Conservation (phyloP, 2,797 vertebrate species). For the Loriculus beryllinus region DNA sequence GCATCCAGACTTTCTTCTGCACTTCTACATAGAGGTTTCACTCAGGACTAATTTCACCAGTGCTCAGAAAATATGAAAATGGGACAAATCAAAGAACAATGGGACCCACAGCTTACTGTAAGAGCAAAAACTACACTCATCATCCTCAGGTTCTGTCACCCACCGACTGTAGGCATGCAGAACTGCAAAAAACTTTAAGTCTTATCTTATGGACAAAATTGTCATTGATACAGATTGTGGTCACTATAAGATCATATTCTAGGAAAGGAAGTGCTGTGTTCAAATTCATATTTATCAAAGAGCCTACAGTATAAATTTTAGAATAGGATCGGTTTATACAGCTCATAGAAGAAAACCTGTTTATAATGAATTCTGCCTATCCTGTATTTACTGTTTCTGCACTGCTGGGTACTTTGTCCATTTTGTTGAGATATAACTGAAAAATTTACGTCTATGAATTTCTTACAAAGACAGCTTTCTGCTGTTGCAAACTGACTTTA, state of each 20-base stretch:
- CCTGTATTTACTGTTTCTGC: background rate
- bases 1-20: background rate
- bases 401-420: background rate
- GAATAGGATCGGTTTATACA: background rate
- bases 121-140: background rate
- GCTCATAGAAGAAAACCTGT: background rate
- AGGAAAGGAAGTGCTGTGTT: background rate
- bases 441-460: background rate
- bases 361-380: background rate
- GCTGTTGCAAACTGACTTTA: background rate
- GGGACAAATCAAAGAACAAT: background rate
- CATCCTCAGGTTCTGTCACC: background rate
- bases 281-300: background rate
- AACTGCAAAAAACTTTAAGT: background rate
- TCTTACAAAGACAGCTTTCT: background rate
- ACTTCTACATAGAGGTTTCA: background rate
- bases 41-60: background rate
- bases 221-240: background rate
- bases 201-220: background rate
- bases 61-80: background rate
- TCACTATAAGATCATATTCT: background rate
- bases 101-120: background rate
- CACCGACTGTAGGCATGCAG: fast-evolving
- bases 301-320: background rate
- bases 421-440: background rate